phyloP scores from a whole-genome alignment of 2,888 invertebrate genomes.

The Podotricha telesiphe region DNA sequence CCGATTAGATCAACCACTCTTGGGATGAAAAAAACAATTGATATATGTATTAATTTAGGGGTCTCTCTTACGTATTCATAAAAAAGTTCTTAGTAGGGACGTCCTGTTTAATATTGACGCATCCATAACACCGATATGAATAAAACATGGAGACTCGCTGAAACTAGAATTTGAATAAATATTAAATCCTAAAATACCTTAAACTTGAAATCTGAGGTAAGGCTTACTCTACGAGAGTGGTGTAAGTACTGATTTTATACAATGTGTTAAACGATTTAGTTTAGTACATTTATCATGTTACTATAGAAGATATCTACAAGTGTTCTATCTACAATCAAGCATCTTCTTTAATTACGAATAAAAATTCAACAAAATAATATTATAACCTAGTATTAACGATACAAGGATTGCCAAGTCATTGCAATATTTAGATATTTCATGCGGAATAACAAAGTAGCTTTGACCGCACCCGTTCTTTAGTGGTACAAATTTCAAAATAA shows the following conservation, averaged over 20 bases:
- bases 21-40: too few relatives aligned
- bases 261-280: too few relatives aligned
- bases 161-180: conserved; percentile 15
- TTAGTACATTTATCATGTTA: too few relatives aligned
- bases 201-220: background rate
- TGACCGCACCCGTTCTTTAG: conserved; percentile 12
- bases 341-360: too few relatives aligned
- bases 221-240: background rate
- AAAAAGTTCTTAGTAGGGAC: background rate
- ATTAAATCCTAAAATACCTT: conserved; percentile 7
- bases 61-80: too few relatives aligned
- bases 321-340: too few relatives aligned
- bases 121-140: conserved; percentile 5
- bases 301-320: too few relatives aligned
- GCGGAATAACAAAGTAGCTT: conserved; percentile 17
- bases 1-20: too few relatives aligned
- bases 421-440: conserved; percentile 2
- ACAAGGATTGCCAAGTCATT: background rate
- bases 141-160: conserved; percentile 5
- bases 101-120: conserved; percentile 13
- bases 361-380: background rate
- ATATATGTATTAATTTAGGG: too few relatives aligned
- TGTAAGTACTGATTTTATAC: background rate
- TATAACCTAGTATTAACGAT: too few relatives aligned
- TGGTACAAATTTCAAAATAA: conserved; percentile 18